Base-by-base conservation (phyloP, 2,888 invertebrate species). In the Erebia aethiops region DNA sequence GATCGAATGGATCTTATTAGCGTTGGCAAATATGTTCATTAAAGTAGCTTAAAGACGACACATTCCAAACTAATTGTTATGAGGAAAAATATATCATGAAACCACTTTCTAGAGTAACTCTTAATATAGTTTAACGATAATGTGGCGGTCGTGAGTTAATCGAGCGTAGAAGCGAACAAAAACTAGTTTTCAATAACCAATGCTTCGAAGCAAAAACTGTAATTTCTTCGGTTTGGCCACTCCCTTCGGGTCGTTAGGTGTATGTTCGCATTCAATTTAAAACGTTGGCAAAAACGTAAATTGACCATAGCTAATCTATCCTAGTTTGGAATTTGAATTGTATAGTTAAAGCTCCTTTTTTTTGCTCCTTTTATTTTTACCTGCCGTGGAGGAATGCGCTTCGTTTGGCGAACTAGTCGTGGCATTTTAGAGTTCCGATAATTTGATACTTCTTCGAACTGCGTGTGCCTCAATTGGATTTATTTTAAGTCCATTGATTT, bases 311-410 rank as follows among this genome's bases (percentile, higher is more conserved):
- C 49, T 16, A 49, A 62, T 49, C 46, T 7, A 16, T n/a, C 61
- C 13, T 21, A 13, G n/a, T 49, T 41, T 16, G 60, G 16, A 13
- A 10, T 49, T 41, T 16, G 60, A 60, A 60, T 43, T 35, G 16
- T 58, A 14, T 57, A 13, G 54, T 16, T 26, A 57, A 13, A 57
- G 11, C 56, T 21, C 56, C 56, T 26, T 57, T 57, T 57, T 58
- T 58, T 58, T 58, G 58, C 35, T 60, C 60, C 41, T 60, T 60
- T 60, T 60, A 60, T 60, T 60, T 60, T 60, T 60, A 60, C 60
- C 60, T 60, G 60, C 10, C 60, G 41, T 10, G n/a, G 41, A n/a
- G n/a, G 60, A 60, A 41, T 60, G 35, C 43, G 16, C 16, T n/a
- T n/a, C 18, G 60, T 60, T 60, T 41, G 60, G 43, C 16, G 41